These are phyloP conservation scores for Serranus cabrilla DNA, from an alignment of 2,797 vertebrate genomes.

Conservation along the genomic window DNA sequence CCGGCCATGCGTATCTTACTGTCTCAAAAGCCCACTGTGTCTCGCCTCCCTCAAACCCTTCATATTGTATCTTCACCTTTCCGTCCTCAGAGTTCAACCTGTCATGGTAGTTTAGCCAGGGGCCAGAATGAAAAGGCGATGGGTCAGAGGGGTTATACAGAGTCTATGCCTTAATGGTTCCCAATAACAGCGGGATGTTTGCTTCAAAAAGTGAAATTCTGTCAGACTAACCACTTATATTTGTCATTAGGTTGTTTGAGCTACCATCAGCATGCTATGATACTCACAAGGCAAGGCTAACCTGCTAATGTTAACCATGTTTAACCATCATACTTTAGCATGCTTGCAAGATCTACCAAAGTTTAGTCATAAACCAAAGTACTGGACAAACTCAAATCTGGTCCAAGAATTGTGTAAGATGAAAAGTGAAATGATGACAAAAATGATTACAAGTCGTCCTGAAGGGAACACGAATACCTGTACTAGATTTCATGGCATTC, in stretches of 20 bases:
- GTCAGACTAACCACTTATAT: neutral
- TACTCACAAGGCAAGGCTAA: neutral
- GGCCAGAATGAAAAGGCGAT: slow-evolving; percentile 69
- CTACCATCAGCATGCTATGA: neutral
- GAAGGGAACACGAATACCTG: neutral
- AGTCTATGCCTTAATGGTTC: slow-evolving; percentile 32
- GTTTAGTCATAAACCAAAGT: neutral
- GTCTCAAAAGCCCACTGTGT: slow-evolving; percentile 45
- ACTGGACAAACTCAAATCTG: neutral
- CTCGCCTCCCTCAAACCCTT: slow-evolving; percentile 37
- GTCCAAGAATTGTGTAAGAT: neutral
- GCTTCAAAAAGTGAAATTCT: neutral
- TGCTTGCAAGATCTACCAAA: neutral
- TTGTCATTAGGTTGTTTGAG: neutral
- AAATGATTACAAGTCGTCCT: neutral
- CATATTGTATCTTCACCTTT: slow-evolving; percentile 60
- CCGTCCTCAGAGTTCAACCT: slow-evolving; percentile 68
- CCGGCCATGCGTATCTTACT: slow-evolving; percentile 57
- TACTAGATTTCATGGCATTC: neutral
- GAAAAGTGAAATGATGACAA: neutral
- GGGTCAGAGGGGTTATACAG: slow-evolving; percentile 56
- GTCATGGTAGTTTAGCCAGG: slow-evolving; percentile 69
- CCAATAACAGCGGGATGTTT: neutral
- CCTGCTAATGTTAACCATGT: neutral
- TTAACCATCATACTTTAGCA: neutral